Evolutionary conservation across 2,888 invertebrate genomes (phyloP).

Genomic region (Synanthedon myopaeformis): DNA sequence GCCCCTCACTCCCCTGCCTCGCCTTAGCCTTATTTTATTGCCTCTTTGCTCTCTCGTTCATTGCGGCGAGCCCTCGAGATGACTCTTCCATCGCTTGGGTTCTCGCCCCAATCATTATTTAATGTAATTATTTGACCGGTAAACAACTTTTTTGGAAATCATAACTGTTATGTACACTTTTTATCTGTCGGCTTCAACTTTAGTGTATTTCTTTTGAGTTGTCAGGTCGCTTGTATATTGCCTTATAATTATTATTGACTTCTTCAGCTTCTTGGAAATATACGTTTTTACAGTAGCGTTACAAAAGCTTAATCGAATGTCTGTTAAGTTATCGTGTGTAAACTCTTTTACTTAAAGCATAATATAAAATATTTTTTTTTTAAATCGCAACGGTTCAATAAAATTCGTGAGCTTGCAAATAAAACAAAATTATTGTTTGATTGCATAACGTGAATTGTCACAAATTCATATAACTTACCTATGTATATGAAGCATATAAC

Average conservation of each 20-base stretch:
- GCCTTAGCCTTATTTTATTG: slow-evolving; percentile 49
- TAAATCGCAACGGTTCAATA: too few species aligned
- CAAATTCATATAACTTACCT: too few species aligned
- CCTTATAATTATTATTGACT: not conserved
- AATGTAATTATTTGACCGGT: slow-evolving; percentile 60
- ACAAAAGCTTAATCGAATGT: too few species aligned
- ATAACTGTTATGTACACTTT: slow-evolving; percentile 46
- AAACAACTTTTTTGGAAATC: slow-evolving; percentile 48
- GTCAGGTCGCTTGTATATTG: slow-evolving; percentile 11
- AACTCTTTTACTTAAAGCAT: too few species aligned
- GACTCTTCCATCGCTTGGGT: slow-evolving; percentile 45
- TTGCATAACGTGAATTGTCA: too few species aligned
- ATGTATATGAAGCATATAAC: too few species aligned
- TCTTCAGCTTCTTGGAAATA: too few species aligned
- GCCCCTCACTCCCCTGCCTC: slow-evolving; percentile 8
- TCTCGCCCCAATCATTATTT: slow-evolving; percentile 61
- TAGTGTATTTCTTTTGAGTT: slow-evolving; percentile 17
- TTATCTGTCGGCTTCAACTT: slow-evolving; percentile 29
- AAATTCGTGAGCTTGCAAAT: too few species aligned
- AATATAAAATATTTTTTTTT: too few species aligned
- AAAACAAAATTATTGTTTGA: too few species aligned
- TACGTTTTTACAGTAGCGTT: too few species aligned
- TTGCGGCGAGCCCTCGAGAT: slow-evolving; percentile 53
- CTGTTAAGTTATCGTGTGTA: too few species aligned
- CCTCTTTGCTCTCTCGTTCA: slow-evolving; percentile 38